These are phyloP conservation scores for Upupa epops DNA, from an alignment of 2,113 vertebrate species.

Conservation along the genomic window DNA sequence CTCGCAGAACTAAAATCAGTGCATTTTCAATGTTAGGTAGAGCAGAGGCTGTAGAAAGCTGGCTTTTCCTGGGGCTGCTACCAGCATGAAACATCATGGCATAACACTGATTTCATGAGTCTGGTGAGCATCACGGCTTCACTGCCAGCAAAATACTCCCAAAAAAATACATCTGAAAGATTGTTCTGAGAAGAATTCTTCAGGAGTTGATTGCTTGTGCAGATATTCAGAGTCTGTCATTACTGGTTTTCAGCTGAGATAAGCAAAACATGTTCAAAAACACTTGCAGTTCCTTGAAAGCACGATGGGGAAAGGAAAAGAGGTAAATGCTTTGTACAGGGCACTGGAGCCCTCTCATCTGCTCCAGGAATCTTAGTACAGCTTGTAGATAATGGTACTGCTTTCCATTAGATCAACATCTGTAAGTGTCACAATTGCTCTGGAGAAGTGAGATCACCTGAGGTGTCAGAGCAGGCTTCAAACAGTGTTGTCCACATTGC, in stretches of 20 bases:
- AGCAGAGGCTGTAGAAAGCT: not conserved
- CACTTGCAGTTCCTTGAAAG: not conserved
- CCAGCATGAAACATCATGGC: not conserved
- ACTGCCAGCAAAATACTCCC: not conserved
- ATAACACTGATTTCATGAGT: not conserved
- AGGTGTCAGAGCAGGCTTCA: not conserved
- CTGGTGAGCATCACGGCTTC: not conserved
- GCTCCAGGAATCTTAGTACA: not conserved
- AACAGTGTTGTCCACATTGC: not conserved
- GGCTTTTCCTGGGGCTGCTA: not conserved
- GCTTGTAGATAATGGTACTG: not conserved
- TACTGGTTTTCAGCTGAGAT: not conserved
- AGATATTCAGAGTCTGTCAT: not conserved
- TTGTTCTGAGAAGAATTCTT: not conserved
- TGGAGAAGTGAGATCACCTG: not conserved
- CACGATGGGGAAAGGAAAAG: accelerated
- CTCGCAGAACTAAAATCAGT: not conserved
- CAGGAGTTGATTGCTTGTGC: not conserved
- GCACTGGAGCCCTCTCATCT: not conserved
- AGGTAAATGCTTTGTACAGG: not conserved
- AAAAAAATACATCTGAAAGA: not conserved
- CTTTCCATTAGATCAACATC: not conserved
- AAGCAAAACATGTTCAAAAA: not conserved
- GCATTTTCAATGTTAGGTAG: not conserved
- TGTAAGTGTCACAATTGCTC: not conserved